A percentile compares a stretch with the other conserved stretches of the same genome.
phyloP scores from a whole-genome alignment of 1,140 invertebrate genomes.

The Rhyzopertha dominica region DNA sequence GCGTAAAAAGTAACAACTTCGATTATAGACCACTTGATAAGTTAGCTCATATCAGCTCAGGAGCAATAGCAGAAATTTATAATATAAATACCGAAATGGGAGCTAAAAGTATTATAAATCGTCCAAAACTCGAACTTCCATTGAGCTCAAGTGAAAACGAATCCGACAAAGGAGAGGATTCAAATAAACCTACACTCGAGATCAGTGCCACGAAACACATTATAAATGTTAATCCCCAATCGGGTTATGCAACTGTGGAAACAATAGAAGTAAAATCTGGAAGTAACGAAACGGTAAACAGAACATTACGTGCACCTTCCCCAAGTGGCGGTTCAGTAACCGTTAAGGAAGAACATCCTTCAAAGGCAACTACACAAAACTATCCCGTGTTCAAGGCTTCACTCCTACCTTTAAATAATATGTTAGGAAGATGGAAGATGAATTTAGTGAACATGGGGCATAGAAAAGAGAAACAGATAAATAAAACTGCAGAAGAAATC shows the following conservation, averaged over 20 bases:
- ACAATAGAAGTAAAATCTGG: slow-evolving; percentile 27
- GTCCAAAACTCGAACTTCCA: too few species aligned
- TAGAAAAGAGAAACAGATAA: slow-evolving; percentile 45
- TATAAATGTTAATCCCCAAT: slow-evolving; percentile 51
- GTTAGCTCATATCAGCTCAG: too few species aligned
- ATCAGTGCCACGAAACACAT: too few species aligned
- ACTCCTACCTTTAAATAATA: slow-evolving; percentile 54
- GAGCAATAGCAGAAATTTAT: too few species aligned
- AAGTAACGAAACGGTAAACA: slow-evolving; percentile 8
- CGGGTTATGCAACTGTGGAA: slow-evolving; percentile 52
- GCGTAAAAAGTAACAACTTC: slow-evolving; percentile 41
- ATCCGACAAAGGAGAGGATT: slow-evolving; percentile 41
- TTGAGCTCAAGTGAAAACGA: slow-evolving; percentile 22
- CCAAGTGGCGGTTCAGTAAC: slow-evolving; percentile 42
- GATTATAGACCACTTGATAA: too few species aligned
- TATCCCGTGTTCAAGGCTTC: slow-evolving; percentile 48
- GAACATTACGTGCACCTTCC: slow-evolving; percentile 33
- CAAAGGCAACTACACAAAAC: slow-evolving; percentile 31
- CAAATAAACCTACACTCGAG: too few species aligned
- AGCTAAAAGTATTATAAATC: too few species aligned
- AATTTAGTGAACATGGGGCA: slow-evolving; percentile 51
- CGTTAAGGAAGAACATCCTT: slow-evolving; percentile 42
- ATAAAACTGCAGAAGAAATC: slow-evolving; percentile 18
- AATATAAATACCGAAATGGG: too few species aligned
- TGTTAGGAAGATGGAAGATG: slow-evolving; percentile 60